Base-by-base conservation (phyloP, 1,140 invertebrate genomes). In the Archivesica marissinica region DNA sequence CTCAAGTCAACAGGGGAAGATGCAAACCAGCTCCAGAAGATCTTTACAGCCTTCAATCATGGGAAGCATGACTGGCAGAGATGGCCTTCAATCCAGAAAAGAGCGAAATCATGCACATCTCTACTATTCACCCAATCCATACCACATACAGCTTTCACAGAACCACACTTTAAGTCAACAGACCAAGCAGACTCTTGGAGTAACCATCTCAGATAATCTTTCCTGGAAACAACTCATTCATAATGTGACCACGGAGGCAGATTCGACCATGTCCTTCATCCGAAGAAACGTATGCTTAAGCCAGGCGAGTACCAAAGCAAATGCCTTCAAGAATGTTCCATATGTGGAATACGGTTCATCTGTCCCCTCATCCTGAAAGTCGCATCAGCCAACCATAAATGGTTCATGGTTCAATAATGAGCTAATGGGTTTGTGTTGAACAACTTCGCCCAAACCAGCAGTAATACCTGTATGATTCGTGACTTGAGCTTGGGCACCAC, bases 261-360 rank as follows among this genome's bases (percentile, higher is more conserved):
- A 72, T 72, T 72, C 68, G 35, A 47, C 68, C 59, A 72, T 72
- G 68, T 72, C 68, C 68, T 72, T 72, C 35, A 72, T 47, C 68
- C 39, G 11, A 39, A 3, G 38, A 72, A 72, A 72, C 35, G 44
- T 72, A 38, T 20, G 41, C 4, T 72, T 39, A 41, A 72, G 68
- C 35, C 28, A 33, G 9, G 35, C 15, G 23, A 72, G 2, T 47
- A 39, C 68, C 68, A 72, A 72, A 39, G 3, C 68, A 41, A 41
- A 72, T 41, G 68, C 33, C 2, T 25, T 39, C 13, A 25, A 72
- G 15, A 39, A 23, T 20, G 11, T 17, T 11, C 23, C 23, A 9
- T 13, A 9, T 47, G 50, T 52, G 6, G 4, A 52, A 17, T 52
- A 52, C 17, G 50, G 17, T n/a, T 52, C 50, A 17, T 52, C 50